Evolutionary conservation across 92 coral and sea anemone species (phyloP).

Genomic region (Epizoanthus rinbou): DNA sequence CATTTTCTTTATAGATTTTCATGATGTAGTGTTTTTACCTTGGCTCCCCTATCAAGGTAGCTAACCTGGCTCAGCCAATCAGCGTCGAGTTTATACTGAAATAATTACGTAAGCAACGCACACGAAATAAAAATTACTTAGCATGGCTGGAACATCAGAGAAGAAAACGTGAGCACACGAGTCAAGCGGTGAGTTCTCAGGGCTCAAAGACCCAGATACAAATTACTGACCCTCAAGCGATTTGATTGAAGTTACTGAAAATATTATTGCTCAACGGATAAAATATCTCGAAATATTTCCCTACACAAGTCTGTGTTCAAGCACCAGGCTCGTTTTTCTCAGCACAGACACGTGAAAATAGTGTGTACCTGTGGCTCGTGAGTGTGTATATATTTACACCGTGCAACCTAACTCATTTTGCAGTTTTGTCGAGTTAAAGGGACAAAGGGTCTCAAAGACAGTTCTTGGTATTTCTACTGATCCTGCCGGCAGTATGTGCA

Average conservation of each 20-base stretch:
- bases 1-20: constrained; percentile 2
- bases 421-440: background rate
- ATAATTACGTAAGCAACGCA: constrained; percentile 84
- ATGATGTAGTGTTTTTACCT: constrained; percentile 16
- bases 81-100: constrained; percentile 43
- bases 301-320: background rate
- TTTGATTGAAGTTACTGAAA: constrained; percentile 8
- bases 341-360: constrained; percentile 9
- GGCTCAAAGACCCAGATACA: background rate
- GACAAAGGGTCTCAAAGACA: no score
- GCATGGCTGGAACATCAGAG: constrained; percentile 58
- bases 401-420: background rate
- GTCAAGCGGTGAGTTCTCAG: background rate
- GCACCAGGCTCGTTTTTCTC: constrained; percentile 2
- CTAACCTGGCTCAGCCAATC: constrained; percentile 64
- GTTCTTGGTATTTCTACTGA: no score
- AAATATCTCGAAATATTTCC: background rate
- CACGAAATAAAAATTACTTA: constrained; percentile 85
- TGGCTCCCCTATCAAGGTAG: constrained; percentile 23
- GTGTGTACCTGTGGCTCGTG: constrained; percentile 3
- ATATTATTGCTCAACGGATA: constrained; percentile 9
- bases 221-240: background rate
- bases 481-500: constrained; percentile 59
- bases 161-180: constrained; percentile 4
- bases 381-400: background rate